A percentile compares a stretch with the other conserved stretches of the same genome.
Conservation (phyloP, 2,113 vertebrate species). For the Acanthochromis polyacanthus region DNA sequence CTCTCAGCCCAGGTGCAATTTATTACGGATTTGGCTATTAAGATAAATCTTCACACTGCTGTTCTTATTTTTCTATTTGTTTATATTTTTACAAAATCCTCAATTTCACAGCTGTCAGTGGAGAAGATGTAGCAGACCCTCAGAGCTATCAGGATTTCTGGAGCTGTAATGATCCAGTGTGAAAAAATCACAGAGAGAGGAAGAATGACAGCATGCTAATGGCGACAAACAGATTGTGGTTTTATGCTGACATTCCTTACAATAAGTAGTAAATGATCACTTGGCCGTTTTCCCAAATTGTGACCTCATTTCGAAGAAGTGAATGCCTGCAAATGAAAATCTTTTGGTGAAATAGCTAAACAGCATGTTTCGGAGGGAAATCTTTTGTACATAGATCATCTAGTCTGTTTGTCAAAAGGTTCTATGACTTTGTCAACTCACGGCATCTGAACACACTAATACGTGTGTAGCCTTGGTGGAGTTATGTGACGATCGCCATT, state of each 20-base stretch:
- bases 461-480: no score
- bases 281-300: no score
- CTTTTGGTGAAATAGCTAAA: no score
- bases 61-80: constrained; percentile 2
- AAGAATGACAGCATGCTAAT: not conserved
- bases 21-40: not conserved
- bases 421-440: no score
- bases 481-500: no score
- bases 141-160: constrained; percentile 18
- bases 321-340: no score
- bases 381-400: no score
- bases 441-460: no score
- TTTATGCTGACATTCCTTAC: not conserved
- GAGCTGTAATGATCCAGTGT: constrained; percentile 21
- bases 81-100: constrained; percentile 8
- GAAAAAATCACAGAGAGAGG: not conserved
- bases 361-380: no score
- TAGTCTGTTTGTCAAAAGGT: no score
- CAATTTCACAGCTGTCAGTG: constrained; percentile 56
- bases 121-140: constrained; percentile 19
- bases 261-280: not conserved
- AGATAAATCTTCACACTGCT: constrained; percentile 11
- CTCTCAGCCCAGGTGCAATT: not conserved
- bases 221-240: not conserved
- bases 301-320: no score